These are phyloP conservation scores for Psittacula derbiana DNA, from an alignment of 2,797 vertebrate species.

Conservation along the genomic window DNA sequence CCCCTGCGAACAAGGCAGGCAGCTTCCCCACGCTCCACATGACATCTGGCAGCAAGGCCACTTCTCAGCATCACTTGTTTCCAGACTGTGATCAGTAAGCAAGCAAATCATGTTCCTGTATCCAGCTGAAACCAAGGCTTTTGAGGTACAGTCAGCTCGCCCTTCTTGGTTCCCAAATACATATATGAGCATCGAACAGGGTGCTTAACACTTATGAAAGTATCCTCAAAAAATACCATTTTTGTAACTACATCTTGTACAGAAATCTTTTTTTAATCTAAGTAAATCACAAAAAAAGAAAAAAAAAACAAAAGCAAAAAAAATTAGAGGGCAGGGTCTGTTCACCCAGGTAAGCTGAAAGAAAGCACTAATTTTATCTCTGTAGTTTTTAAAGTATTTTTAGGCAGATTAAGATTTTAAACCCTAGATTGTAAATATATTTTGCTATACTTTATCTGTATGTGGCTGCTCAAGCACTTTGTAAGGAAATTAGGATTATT, in stretches of 20 bases:
- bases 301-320: constrained; percentile 46
- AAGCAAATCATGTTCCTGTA: constrained; percentile 27
- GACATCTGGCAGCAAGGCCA: not conserved
- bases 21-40: not conserved
- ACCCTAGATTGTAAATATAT: constrained; percentile 91
- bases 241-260: constrained; percentile 81
- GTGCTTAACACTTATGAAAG: constrained; percentile 71
- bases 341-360: constrained; percentile 89
- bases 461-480: constrained; percentile 89
- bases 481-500: constrained; percentile 80
- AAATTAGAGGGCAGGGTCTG: constrained; percentile 84
- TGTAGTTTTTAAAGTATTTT: constrained; percentile 87
- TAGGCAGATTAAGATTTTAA: constrained; percentile 87
- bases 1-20: not conserved
- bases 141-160: constrained; percentile 79
- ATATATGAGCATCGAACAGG: constrained; percentile 57
- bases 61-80: constrained; percentile 11
- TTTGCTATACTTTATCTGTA: constrained; percentile 85
- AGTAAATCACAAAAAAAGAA: constrained; percentile 79
- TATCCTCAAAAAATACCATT: constrained; percentile 68
- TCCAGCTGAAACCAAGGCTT: constrained; percentile 68
- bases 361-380: constrained; percentile 96
- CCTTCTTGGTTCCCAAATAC: constrained; percentile 65
- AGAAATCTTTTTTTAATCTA: constrained; percentile 77
- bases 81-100: constrained; percentile 11